Base-by-base conservation (phyloP, 2,888 invertebrate species). In the Priocnemis perturbator region DNA sequence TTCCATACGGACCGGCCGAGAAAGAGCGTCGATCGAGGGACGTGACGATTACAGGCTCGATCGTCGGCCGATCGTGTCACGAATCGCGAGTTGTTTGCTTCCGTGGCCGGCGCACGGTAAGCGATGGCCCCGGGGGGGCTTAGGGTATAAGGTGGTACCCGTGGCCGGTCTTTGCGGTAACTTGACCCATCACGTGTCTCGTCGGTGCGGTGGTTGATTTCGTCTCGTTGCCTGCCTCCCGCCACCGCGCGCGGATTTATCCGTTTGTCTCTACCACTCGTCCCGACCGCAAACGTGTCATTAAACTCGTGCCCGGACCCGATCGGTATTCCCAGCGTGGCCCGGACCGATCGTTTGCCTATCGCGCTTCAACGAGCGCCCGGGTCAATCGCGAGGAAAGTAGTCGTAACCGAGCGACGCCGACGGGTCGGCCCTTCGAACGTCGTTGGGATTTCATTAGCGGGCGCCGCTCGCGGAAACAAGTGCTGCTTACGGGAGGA, bases 231-330 rank as follows among this genome's bases (percentile, higher is more conserved):
- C 61, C 55, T 60, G n/a, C 26, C 60, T 48, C 37, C 15, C 69
- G 20, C 53, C 53, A 23, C 23, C 0, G 5, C 26, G 0, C 23
- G 20, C 37, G 20, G 73, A 74, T 67, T 74, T 67, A 69, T 60
- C 62, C 64, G 68, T 66, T 64, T 48, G 66, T 59, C 53, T 57
- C 53, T 57, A 23, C 44, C n/a, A n/a, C 55, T 37, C 57, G 14
- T 20, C 14, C 19, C 21, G 57, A 75, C 74, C 71, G 71, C 75
- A 74, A 37, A 66, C 67, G 74, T 65, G 75, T 75, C 75, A 48
- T 74, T 75, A 74, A 74, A 75, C 74, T 69, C 61, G 23, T 11
- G 20, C 45, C 52, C 20, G n/a, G n/a, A n/a, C 20, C 37, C 20
- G 20, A 64, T 58, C 60, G 56, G 37, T 11, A 37, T 37, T 37